Evolutionary conservation across 2,797 vertebrate species (phyloP), one percentile per base, ranked within the genome.

Genomic region (Gila robusta): DNA sequence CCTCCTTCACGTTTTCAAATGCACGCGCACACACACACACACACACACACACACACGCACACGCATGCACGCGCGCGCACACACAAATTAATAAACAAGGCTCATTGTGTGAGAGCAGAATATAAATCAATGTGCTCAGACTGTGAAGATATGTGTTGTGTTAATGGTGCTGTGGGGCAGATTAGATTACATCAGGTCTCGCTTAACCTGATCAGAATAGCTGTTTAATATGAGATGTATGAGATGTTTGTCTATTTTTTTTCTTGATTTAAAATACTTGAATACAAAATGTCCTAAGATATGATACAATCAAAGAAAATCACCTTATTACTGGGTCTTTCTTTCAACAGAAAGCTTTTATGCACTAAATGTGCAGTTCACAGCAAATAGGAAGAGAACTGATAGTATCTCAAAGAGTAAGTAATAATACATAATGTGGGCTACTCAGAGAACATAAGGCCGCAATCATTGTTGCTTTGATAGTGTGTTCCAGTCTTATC

Each of bases 171-270:
- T 66, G 70, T 62, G 39, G 39, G 66, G 41, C 9, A 82, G 83
- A 70, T 82, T 78, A 71, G 79, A 86, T 85, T 79, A 49, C 77
- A 85, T 86, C 84, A 74, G 52, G 77, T 85, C 67, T 59, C 21
- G 74, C 76, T 71, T 85, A 80, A 85, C 74, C 54, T 69, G 81
- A 86, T 83, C 86, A 81, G 76, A 88, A 81, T 69, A 72, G 44
- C 66, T n/a, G 44, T 79, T 76, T 87, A 21, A 41, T 82, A 66
- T 72, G 54, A 54, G 37, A 74, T 79, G 11, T 83, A 66, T 72
- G 54, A 54, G 37, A 74, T 79, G 11, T 83, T 54, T 80, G 49
- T 66, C 28, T 59, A 47, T 71, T 74, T 47, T 47, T 35, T 47
- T 35, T 71, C 35, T 44, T 72, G 64, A 21, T 69, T 39, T 78